Evolutionary conservation across 2,888 invertebrate genomes (phyloP), one percentile per base, ranked within the genome.

Genomic region (Micropterix aruncella): DNA sequence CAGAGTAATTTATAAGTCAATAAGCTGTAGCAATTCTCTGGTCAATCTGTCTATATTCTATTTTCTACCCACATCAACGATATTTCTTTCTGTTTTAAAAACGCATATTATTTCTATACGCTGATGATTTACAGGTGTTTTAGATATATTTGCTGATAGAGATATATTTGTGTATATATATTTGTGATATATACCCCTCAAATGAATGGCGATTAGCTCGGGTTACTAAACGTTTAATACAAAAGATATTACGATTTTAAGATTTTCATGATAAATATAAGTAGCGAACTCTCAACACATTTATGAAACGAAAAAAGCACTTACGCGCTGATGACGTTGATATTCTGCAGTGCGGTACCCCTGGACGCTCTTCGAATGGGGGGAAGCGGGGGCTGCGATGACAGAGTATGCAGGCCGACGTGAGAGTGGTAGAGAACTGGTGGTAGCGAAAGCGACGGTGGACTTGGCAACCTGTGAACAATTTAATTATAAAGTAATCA

Each of bases 251-350:
- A n/a, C n/a, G 36, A 37, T 37, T 14, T 27, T 16, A 37, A 15
- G 14, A 16, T 37, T 37, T 37, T 37, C 36, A 36, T 9, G 12
- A 12, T 36, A 12, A 36, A 12, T 7, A 7, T 36, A 12, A 9
- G 7, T 7, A 7, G 36, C 7, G 12, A 36, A 36, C 36, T 7
- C 36, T 36, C 7, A 7, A 36, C 7, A 12, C 7, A 12, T 12
- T 7, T 36, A 15, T 36, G 7, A 27, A 27, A 12, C 36, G 7
- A 9, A 27, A 27, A 27, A n/a, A n/a, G n/a, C 56, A 78, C 80
- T 79, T 59, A 82, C 82, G 80, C 77, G 65, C 81, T 80, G 46
- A 80, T 73, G 52, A 77, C 70, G 54, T 76, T 74, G 70, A 77
- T 75, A 58, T 68, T 76, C 53, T 71, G 77, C 61, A 58, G 67